phyloP scores from a whole-genome alignment of 2,797 vertebrate species.

The Lutjanus argentimaculatus region DNA sequence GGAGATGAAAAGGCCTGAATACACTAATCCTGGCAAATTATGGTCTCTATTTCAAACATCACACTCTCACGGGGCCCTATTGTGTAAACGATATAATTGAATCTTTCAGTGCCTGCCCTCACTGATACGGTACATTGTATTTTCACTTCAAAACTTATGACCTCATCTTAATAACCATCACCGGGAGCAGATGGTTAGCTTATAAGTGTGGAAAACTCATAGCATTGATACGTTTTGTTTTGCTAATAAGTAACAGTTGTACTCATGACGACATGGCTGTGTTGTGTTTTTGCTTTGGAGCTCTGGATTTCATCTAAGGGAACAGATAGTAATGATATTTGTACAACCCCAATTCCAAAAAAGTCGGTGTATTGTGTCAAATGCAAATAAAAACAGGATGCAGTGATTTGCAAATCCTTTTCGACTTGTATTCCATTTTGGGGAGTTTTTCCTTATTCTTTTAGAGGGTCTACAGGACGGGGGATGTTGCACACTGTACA shows the following conservation, averaged over 20 bases:
- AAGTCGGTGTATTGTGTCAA: too few relatives aligned
- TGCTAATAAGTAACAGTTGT: constrained; percentile 28
- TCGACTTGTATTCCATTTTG: too few relatives aligned
- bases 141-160: constrained; percentile 29
- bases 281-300: not conserved
- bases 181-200: constrained; percentile 9
- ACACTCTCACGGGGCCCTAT: constrained; percentile 35
- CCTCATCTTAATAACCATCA: constrained; percentile 32
- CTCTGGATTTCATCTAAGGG: not conserved
- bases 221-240: constrained; percentile 17
- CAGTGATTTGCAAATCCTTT: too few relatives aligned
- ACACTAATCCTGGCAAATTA: constrained; percentile 72
- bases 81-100: constrained; percentile 60
- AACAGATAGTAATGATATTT: too few relatives aligned
- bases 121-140: constrained; percentile 21
- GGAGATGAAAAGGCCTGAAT: constrained; percentile 55
- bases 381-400: too few relatives aligned
- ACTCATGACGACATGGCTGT: not conserved
- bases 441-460: too few relatives aligned
- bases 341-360: too few relatives aligned
- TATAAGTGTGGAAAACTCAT: constrained; percentile 9
- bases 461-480: too few relatives aligned
- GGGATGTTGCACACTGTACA: too few relatives aligned
- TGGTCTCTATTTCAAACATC: constrained; percentile 66
- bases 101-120: constrained; percentile 40